phyloP scores from a whole-genome alignment of 2,113 vertebrate genomes.

The Cnemophilus loriae region DNA sequence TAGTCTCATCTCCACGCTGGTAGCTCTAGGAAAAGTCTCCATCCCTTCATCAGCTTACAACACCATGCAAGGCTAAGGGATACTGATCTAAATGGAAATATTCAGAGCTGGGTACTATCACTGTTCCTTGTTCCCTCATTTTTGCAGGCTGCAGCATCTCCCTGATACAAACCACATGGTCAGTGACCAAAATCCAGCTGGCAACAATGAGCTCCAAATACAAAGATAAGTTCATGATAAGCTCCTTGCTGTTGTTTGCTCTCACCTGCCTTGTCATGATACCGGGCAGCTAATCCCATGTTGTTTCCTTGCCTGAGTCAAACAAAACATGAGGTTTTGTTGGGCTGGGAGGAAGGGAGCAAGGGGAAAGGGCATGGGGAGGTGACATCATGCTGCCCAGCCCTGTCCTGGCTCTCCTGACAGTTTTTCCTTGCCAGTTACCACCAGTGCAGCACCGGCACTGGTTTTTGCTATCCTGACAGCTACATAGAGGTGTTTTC shows the following conservation, averaged over 20 bases:
- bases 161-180: neutral
- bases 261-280: neutral
- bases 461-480: neutral
- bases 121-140: neutral
- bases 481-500: neutral
- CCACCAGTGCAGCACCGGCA: neutral
- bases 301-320: neutral
- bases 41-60: neutral
- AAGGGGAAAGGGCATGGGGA: neutral
- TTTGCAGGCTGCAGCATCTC: neutral
- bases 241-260: neutral
- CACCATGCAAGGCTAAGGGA: fast-evolving
- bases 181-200: neutral
- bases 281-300: neutral
- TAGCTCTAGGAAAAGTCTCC: neutral
- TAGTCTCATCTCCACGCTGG: neutral
- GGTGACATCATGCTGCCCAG: neutral
- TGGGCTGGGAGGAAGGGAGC: neutral
- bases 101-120: too few species aligned
- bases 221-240: neutral
- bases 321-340: neutral
- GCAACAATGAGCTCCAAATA: neutral
- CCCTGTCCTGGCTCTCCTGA: neutral
- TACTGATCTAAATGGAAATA: neutral
- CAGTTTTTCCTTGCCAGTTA: neutral